phyloP scores from a whole-genome alignment of 2,797 vertebrate species.

The Sarcoramphus papa region DNA sequence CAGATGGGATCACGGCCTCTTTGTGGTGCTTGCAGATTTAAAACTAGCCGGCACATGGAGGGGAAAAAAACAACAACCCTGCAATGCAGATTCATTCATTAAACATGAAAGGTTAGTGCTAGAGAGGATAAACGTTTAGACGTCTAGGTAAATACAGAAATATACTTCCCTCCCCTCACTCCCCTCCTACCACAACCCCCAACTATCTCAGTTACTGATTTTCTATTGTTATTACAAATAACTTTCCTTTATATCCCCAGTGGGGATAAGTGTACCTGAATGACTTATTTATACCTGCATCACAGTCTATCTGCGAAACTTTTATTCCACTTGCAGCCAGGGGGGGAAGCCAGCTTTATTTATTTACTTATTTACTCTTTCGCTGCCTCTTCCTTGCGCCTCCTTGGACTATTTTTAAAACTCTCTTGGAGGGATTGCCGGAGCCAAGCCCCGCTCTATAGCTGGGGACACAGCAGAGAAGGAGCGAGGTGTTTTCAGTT shows the following conservation, averaged over 20 bases:
- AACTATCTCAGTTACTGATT: constrained; percentile 29
- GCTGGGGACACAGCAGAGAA: not conserved
- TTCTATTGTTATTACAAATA: constrained; percentile 27
- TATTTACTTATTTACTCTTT: not conserved
- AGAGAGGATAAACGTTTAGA: constrained; percentile 38
- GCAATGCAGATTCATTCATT: constrained; percentile 79
- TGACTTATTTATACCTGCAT: not conserved
- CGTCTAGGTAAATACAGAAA: constrained; percentile 33
- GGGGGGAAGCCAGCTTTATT: not conserved
- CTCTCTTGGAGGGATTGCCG: not conserved
- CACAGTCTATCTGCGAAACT: not conserved
- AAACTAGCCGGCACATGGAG: constrained; percentile 60
- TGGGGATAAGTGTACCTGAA: not conserved
- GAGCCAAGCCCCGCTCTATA: not conserved
- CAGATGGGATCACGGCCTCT: constrained; percentile 80
- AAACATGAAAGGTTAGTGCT: constrained; percentile 69
- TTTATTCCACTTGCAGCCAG: not conserved
- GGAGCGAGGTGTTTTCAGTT: not conserved
- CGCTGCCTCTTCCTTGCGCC: not conserved
- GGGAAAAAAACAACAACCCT: constrained; percentile 22
- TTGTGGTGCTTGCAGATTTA: constrained; percentile 71
- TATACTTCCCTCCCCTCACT: not conserved
- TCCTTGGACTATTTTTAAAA: not conserved
- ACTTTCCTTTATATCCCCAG: not conserved
- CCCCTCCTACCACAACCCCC: not conserved